These are phyloP conservation scores for Coranthus polyacanthus DNA, from an alignment of 2,797 vertebrate species.

Conservation along the genomic window DNA sequence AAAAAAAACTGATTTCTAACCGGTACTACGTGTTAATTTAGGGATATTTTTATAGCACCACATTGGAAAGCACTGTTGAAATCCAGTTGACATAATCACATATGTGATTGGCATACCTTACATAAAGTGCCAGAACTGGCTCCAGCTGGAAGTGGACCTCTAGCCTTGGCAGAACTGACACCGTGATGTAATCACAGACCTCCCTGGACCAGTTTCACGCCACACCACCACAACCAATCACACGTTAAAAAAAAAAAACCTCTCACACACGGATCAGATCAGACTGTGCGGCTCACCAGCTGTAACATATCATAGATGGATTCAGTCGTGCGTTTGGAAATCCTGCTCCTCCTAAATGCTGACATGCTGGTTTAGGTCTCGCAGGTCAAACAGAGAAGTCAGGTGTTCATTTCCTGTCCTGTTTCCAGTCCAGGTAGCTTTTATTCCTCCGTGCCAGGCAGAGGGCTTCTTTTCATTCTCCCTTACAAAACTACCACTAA, in stretches of 20 bases:
- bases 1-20: no score
- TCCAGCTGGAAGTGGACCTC: constrained; percentile 1
- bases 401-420: constrained; percentile 31
- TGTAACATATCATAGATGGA: constrained; percentile 85
- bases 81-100: neutral
- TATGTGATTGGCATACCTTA: neutral
- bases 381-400: constrained; percentile 41
- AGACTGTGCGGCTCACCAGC: constrained; percentile 77
- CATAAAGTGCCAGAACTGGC: constrained; percentile 1
- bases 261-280: constrained; percentile 13
- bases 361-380: constrained; percentile 80
- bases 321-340: constrained; percentile 77
- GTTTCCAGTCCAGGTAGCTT: constrained; percentile 11
- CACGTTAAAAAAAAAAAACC: neutral
- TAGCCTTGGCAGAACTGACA: constrained; percentile 8
- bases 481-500: neutral
- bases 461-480: neutral
- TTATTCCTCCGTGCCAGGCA: neutral
- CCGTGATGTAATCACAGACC: constrained; percentile 38
- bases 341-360: constrained; percentile 84
- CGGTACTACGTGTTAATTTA: no score
- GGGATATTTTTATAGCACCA: no score
- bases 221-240: constrained; percentile 17
- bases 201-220: constrained; percentile 23
- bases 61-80: no score